Evolutionary conservation across 2,797 vertebrate species (phyloP), one percentile per base, ranked within the genome.

Genomic region (Xenopus petersii): DNA sequence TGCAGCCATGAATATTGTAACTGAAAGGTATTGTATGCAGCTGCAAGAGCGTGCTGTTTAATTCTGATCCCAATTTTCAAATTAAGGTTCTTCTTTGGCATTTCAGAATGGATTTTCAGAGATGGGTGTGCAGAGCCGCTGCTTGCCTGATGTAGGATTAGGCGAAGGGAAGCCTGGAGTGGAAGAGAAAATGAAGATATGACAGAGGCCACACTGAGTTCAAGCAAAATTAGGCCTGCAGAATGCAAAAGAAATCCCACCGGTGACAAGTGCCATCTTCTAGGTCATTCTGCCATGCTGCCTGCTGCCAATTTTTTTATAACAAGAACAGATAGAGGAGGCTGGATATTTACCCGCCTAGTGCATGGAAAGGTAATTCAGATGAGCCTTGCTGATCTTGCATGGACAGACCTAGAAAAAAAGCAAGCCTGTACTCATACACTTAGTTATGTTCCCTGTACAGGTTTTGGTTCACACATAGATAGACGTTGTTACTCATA

Each of bases 201-300:
- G 94, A 95, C 95, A 91, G 92, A 95, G 93, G 95, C 93, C 93
- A 93, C 86, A 56, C 88, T 84, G 91, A 96, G 96, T 98, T 97
- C 95, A 98, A 95, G 94, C 93, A 95, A 96, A 97, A 96, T 96
- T 95, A 96, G 95, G 95, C 95, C 96, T 94, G 93, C 93, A 94
- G 95, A 96, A 96, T 88, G 93, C 93, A 92, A 89, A 89, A 89
- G 93, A 93, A 95, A 94, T 90, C 87, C 93, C 93, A 91, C 91
- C 92, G 87, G 93, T 97, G 96, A 96, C 95, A 97, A 95, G 94
- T 97, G 95, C 95, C 94, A 96, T 96, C 97, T 97, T 94, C 92
- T 92, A 94, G 96, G 96, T 96, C 95, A 96, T 93, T 93, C 93
- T 95, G 93, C 94, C 91, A 91, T 93, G 94, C 94, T 95, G 95